Conservation (phyloP, 2,797 vertebrate genomes). For the Aeoliscus strigatus region DNA sequence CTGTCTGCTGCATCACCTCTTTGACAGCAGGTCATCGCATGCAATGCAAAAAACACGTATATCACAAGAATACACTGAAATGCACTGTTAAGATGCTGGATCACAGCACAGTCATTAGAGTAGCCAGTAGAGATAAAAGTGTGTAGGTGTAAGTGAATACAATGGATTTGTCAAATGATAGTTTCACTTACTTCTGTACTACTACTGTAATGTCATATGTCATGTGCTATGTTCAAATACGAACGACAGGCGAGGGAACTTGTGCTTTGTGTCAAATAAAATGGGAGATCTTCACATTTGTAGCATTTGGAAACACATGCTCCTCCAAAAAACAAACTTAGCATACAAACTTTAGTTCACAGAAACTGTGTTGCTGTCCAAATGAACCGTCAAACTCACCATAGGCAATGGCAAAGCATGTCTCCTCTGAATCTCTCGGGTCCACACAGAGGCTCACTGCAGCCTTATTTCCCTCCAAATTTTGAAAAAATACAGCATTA, state of each 20-base stretch:
- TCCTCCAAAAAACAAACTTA: conserved; percentile 14
- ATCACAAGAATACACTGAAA: conserved; percentile 11
- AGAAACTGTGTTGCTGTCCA: neutral
- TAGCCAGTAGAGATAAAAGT: too few species aligned
- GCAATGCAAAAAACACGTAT: too few species aligned
- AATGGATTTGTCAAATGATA: too few species aligned
- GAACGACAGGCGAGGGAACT: too few species aligned
- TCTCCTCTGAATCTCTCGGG: conserved; percentile 25
- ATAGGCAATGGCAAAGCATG: conserved; percentile 32
- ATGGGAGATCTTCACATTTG: conserved; percentile 26
- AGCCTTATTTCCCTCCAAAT: conserved; percentile 47
- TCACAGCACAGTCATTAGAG: too few species aligned
- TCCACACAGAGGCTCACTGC: conserved; percentile 32
- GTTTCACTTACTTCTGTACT: too few species aligned
- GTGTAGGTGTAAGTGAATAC: too few species aligned
- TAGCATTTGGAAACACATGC: conserved; percentile 20
- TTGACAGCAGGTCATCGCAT: conserved; percentile 6
- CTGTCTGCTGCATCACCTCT: conserved; percentile 43
- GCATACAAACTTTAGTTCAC: conserved; percentile 13
- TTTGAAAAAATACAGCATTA: conserved; percentile 21
- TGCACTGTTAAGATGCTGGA: conserved; percentile 2
- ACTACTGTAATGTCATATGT: too few species aligned
- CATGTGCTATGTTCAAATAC: conserved; percentile 4
- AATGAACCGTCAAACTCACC: conserved; percentile 62
- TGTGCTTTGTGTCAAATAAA: too few species aligned